Conservation (phyloP, 2,888 invertebrate genomes). For the Epistrophe grossulariae region DNA sequence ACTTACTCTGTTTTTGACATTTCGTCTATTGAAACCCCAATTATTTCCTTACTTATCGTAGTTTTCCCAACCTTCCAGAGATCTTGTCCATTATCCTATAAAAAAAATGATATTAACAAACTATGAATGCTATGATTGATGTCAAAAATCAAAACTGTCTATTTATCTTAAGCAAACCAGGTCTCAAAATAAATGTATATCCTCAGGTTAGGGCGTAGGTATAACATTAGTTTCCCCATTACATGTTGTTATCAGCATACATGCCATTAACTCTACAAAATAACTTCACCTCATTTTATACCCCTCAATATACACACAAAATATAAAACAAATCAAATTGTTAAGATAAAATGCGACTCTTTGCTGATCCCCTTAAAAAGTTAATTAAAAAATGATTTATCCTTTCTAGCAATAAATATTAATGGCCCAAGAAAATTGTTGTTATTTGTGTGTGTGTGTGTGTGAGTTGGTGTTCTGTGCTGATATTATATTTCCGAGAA, state of each 20-base stretch:
- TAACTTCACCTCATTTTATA: not conserved
- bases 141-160: not conserved
- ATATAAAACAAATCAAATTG: slow-evolving; percentile 60
- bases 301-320: not conserved
- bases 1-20: too few species aligned
- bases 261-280: not conserved
- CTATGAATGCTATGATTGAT: not conserved
- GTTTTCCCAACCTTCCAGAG: too few species aligned
- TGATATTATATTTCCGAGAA: not conserved
- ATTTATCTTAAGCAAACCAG: not conserved
- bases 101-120: too few species aligned
- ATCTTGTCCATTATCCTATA: too few species aligned
- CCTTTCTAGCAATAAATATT: slow-evolving; percentile 68
- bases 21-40: too few species aligned
- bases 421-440: slow-evolving; percentile 47
- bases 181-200: not conserved
- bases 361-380: slow-evolving; percentile 55
- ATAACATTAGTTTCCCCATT: slow-evolving; percentile 18
- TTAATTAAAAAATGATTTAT: slow-evolving; percentile 74
- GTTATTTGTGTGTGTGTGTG: not conserved
- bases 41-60: too few species aligned
- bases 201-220: slow-evolving; percentile 5
- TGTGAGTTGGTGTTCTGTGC: not conserved
- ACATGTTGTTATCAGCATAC: not conserved
- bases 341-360: slow-evolving; percentile 53